Percentiles rank a stretch among this genome's conserved stretches.
phyloP scores from a whole-genome alignment of 2,113 vertebrate genomes.

The Illadopsis cleaveri region DNA sequence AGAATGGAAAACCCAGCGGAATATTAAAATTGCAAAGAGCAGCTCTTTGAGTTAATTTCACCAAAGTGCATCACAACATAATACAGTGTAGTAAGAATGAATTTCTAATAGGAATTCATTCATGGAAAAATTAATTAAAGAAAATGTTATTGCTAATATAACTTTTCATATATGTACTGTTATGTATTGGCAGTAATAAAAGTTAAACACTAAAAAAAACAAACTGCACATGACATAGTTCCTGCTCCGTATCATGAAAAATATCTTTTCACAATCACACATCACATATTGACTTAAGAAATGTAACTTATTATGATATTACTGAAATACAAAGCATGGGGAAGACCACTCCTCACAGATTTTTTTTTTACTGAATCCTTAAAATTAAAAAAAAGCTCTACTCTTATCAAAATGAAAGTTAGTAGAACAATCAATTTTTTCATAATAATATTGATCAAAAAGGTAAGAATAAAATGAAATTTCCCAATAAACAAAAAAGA shows the following conservation, averaged over 20 bases:
- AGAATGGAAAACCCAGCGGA: constrained; percentile 79
- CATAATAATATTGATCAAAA: not conserved
- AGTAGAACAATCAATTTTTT: not conserved
- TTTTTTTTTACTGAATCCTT: not conserved
- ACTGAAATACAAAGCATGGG: not conserved
- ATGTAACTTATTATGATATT: not conserved
- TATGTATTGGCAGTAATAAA: not conserved
- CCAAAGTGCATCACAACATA: constrained; percentile 76
- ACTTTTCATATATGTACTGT: constrained; percentile 30
- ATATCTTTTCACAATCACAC: not conserved
- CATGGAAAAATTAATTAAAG: constrained; percentile 71
- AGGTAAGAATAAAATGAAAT: not conserved
- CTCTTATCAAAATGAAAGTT: not conserved
- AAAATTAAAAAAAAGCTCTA: not conserved
- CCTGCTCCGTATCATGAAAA: not conserved
- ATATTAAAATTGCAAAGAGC: constrained; percentile 81
- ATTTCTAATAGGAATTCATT: constrained; percentile 71
- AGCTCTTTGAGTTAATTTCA: constrained; percentile 74
- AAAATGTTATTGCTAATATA: constrained; percentile 54
- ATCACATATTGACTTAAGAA: not conserved
- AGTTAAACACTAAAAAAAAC: not conserved
- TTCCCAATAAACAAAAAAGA: not conserved
- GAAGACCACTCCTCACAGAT: not conserved
- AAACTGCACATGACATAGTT: not conserved
- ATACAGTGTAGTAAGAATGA: constrained; percentile 72